These are phyloP conservation scores for Montipora cactus DNA, from an alignment of 64 coral and sea anemone species.

Conservation along the genomic window DNA sequence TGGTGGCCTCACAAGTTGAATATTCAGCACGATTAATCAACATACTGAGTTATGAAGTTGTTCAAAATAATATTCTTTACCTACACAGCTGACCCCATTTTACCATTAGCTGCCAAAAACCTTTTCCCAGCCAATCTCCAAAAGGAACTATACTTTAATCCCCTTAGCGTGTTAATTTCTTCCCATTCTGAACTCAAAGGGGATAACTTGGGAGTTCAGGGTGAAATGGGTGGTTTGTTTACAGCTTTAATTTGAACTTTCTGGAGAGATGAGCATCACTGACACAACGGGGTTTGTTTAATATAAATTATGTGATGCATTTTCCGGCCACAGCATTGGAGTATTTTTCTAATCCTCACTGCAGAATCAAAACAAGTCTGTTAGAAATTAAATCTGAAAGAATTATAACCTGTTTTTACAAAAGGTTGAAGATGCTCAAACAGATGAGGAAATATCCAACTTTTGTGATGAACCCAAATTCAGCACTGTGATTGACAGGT, in stretches of 20 bases:
- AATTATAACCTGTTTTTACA: background rate
- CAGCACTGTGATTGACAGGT: conserved; percentile 31
- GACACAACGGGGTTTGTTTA: background rate
- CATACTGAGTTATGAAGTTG: background rate
- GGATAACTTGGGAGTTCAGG: background rate
- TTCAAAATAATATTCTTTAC: background rate
- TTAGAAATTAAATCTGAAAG: background rate
- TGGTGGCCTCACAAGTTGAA: background rate
- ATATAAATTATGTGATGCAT: background rate
- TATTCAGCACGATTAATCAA: background rate
- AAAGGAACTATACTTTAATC: background rate
- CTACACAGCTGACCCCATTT: background rate
- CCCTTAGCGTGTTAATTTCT: background rate
- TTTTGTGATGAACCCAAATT: conserved; percentile 1
- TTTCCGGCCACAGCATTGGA: background rate
- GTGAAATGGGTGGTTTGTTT: background rate
- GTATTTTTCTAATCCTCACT: background rate
- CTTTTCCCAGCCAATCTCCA: background rate
- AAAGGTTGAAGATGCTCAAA: conserved; percentile 12
- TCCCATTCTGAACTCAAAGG: background rate
- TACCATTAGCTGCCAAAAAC: background rate
- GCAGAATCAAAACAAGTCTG: background rate
- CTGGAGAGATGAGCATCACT: background rate
- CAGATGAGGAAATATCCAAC: conserved; percentile 9
- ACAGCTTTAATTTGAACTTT: background rate